Conservation (phyloP, 1,140 invertebrate species). For the Helicoverpa zea region DNA sequence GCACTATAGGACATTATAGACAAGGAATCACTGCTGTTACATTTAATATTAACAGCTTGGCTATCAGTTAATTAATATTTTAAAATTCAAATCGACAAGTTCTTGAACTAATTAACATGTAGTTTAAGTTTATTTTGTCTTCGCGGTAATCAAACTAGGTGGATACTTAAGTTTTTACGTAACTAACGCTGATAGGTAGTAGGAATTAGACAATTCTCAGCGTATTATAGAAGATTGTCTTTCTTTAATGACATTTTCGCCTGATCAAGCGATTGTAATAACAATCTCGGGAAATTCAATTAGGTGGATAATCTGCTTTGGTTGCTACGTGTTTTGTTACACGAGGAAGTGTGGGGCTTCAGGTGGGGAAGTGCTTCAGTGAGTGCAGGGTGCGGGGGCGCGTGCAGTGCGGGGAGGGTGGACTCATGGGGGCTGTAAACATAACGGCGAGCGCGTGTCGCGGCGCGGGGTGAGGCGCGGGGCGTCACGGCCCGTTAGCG, state of each 20-base stretch:
- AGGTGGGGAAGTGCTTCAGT: slow-evolving; percentile 79
- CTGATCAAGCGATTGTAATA: slow-evolving; percentile 79
- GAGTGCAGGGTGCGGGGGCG: slow-evolving; percentile 42
- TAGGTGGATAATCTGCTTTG: slow-evolving; percentile 82
- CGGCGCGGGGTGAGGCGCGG: slow-evolving; percentile 59
- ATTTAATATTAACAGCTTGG: too few species aligned
- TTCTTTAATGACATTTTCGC: slow-evolving; percentile 69
- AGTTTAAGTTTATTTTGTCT: too few species aligned
- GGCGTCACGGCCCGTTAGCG: slow-evolving; percentile 80
- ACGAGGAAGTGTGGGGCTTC: slow-evolving; percentile 78
- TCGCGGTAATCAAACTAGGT: background rate
- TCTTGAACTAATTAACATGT: too few species aligned
- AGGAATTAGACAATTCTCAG: slow-evolving; percentile 6
- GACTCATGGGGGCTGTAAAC: slow-evolving; percentile 52
- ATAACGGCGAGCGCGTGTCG: slow-evolving; percentile 67
- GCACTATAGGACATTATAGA: too few species aligned
- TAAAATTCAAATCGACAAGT: too few species aligned
- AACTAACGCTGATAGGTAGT: background rate
- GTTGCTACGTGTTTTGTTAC: slow-evolving; percentile 79
- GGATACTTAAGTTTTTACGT: background rate
- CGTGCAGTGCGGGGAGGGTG: slow-evolving; percentile 25
- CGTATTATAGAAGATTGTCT: background rate
- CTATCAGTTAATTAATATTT: too few species aligned
- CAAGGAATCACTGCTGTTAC: too few species aligned
- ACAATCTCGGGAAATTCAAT: slow-evolving; percentile 85